Evolutionary conservation across 2,888 invertebrate species (phyloP).

Genomic region (Achlya flavicornis): DNA sequence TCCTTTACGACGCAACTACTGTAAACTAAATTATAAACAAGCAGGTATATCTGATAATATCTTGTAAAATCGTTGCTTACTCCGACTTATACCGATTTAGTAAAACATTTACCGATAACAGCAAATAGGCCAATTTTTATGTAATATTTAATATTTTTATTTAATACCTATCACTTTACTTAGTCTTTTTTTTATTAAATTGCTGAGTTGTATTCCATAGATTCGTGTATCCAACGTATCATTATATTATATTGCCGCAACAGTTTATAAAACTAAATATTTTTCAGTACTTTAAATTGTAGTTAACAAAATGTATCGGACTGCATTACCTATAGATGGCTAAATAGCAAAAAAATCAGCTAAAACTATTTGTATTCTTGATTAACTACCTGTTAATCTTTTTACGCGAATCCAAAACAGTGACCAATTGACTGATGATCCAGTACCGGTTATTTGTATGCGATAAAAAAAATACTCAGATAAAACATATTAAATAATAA

Average conservation of each 20-base stretch:
- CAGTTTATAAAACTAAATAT: background rate
- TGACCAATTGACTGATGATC: background rate
- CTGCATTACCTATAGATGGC: slow-evolving; percentile 10
- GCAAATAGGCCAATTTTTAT: too few relatives aligned
- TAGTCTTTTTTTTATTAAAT: background rate
- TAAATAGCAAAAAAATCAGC: background rate
- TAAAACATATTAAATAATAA: too few relatives aligned
- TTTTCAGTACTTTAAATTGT: background rate
- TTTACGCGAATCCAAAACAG: background rate
- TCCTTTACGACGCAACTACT: slow-evolving; percentile 43
- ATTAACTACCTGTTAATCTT: slow-evolving; percentile 4
- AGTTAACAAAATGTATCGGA: slow-evolving; percentile 3
- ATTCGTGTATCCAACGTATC: background rate
- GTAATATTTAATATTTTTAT: too few relatives aligned
- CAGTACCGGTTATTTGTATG: background rate
- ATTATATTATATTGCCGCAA: background rate
- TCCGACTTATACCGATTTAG: background rate
- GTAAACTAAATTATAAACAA: slow-evolving; percentile 45
- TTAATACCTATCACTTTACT: background rate
- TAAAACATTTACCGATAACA: background rate
- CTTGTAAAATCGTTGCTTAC: slow-evolving; percentile 2
- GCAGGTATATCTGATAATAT: slow-evolving; percentile 1
- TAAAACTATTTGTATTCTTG: slow-evolving; percentile 8
- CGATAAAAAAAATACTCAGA: too few relatives aligned
- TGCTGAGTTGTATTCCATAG: background rate